Conservation (phyloP, 2,797 vertebrate genomes). For the Tiaroga cobitis region DNA sequence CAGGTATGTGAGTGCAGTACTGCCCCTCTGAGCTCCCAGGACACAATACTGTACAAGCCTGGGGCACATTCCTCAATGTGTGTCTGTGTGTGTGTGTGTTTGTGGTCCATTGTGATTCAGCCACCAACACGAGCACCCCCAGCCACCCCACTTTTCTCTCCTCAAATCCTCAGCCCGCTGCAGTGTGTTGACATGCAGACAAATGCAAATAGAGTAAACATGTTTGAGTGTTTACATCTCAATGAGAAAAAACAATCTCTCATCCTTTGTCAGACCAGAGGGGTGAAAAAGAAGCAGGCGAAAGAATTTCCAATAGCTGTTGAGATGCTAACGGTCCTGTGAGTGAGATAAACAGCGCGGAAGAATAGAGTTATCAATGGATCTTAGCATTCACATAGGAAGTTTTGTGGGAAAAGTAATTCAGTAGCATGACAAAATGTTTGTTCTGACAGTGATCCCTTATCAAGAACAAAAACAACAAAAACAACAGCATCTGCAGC, state of each 20-base stretch:
- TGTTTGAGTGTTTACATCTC: conserved; percentile 74
- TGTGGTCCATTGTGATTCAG: conserved; percentile 73
- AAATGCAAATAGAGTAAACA: conserved; percentile 70
- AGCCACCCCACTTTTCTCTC: conserved; percentile 26
- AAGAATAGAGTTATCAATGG: conserved; percentile 43
- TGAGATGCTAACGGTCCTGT: conserved; percentile 64
- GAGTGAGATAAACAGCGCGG: conserved; percentile 55
- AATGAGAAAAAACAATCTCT: conserved; percentile 74
- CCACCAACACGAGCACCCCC: conserved; percentile 43
- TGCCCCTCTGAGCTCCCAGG: conserved; percentile 41
- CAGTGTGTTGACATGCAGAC: conserved; percentile 69
- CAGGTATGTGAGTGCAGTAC: conserved; percentile 50
- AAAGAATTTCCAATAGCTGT: conserved; percentile 65
- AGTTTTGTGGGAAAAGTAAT: conserved; percentile 59
- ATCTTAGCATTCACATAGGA: conserved; percentile 55
- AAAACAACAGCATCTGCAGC: conserved; percentile 44
- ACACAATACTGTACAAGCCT: conserved; percentile 59
- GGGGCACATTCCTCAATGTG: conserved; percentile 61
- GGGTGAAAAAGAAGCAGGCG: conserved; percentile 53
- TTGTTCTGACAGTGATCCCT: conserved; percentile 50
- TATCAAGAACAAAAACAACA: conserved; percentile 50
- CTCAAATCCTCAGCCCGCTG: conserved; percentile 40
- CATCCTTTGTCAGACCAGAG: conserved; percentile 66
- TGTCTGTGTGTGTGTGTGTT: conserved; percentile 55
- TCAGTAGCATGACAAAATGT: conserved; percentile 53